phyloP scores from a whole-genome alignment of 2,797 vertebrate genomes.

The Macrochelys suwanniensis region DNA sequence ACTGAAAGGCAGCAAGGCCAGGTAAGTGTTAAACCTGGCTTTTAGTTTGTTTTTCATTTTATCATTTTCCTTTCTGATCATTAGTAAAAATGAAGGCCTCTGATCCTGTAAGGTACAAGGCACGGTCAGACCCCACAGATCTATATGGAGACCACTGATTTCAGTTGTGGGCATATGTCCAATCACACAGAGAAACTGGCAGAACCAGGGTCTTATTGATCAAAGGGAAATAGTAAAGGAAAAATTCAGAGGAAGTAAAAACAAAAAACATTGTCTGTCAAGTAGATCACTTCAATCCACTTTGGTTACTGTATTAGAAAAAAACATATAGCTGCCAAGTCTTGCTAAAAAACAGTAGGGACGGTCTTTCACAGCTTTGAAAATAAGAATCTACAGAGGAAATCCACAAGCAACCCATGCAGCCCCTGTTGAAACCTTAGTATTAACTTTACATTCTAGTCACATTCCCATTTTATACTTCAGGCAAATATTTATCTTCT shows the following conservation, averaged over 20 bases:
- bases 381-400: neutral
- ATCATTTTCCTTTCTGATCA: fast-evolving
- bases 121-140: fast-evolving
- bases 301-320: neutral
- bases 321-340: neutral
- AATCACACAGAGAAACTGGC: neutral
- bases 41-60: neutral
- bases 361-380: constrained; percentile 7
- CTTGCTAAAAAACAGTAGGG: neutral
- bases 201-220: fast-evolving
- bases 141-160: neutral
- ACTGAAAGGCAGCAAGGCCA: neutral
- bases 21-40: neutral
- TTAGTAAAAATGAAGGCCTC: neutral
- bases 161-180: neutral
- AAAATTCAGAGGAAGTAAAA: neutral
- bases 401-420: neutral
- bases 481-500: neutral
- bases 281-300: neutral
- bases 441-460: neutral
- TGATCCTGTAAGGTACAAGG: neutral
- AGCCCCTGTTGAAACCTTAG: neutral
- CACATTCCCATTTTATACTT: neutral
- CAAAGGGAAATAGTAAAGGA: neutral
- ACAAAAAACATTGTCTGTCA: neutral